Evolutionary conservation across 1,140 invertebrate genomes (phyloP).

Genomic region (Drosophila bocqueti): DNA sequence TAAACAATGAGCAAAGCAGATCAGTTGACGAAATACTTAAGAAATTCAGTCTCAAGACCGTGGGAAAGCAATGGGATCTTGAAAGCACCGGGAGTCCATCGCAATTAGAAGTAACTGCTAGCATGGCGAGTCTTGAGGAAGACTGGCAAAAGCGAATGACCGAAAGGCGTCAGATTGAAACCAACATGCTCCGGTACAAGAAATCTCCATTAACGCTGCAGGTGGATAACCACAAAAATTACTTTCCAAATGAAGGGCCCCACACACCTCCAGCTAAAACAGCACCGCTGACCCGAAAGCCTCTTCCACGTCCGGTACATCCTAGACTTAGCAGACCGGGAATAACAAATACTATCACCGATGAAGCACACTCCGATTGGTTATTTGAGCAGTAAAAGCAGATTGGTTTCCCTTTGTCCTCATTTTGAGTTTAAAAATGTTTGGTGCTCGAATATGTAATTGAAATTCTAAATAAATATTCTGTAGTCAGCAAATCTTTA

Average conservation of each 20-base stretch:
- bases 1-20: background rate
- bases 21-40: background rate
- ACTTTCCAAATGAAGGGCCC: background rate
- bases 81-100: background rate
- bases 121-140: background rate
- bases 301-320: background rate
- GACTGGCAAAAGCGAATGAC: background rate
- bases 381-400: slow-evolving; percentile 6
- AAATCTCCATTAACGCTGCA: slow-evolving; percentile 18
- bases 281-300: background rate
- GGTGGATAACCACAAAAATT: background rate
- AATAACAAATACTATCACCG: background rate
- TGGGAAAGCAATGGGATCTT: background rate
- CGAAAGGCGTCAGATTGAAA: slow-evolving; percentile 1
- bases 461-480: background rate
- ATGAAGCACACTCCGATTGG: slow-evolving; percentile 7
- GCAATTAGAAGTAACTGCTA: background rate
- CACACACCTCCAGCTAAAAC: background rate
- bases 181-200: slow-evolving; percentile 2
- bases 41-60: background rate
- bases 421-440: background rate
- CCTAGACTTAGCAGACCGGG: slow-evolving; percentile 1
- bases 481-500: background rate
- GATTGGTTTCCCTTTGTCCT: background rate
- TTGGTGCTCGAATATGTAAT: background rate